These are phyloP conservation scores for Amiota mariae DNA, from an alignment of 2,888 invertebrate genomes.

Conservation along the genomic window DNA sequence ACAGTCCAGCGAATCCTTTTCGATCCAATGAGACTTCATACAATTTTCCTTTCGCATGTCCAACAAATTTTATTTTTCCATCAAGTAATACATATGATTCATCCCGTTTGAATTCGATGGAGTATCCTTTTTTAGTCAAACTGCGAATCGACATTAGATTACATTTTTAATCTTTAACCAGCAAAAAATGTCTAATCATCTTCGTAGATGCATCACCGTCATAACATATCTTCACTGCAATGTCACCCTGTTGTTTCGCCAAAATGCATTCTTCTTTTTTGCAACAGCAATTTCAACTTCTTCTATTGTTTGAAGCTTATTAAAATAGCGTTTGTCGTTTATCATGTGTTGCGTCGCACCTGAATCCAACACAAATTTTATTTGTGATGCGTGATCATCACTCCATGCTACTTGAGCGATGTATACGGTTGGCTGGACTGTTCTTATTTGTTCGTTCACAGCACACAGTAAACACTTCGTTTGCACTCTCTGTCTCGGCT, in stretches of 20 bases:
- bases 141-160: background rate
- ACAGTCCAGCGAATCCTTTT: background rate
- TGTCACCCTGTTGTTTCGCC: conserved; percentile 3
- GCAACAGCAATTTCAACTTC: background rate
- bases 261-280: background rate
- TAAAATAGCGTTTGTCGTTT: conserved; percentile 6
- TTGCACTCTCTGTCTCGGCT: too few relatives aligned
- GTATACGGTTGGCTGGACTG: too few relatives aligned
- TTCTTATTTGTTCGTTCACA: background rate
- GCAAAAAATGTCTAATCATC: background rate
- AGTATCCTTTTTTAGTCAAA: background rate
- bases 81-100: background rate
- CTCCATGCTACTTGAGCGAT: background rate
- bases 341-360: background rate
- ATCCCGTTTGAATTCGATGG: background rate
- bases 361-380: background rate
- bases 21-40: background rate
- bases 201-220: background rate
- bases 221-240: background rate
- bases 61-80: conserved; percentile 6
- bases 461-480: background rate
- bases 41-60: background rate
- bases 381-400: background rate
- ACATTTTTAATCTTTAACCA: background rate
- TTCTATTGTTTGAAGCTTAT: background rate